Conservation (phyloP, 2,113 vertebrate genomes). For the Microcebus griseorufus region DNA sequence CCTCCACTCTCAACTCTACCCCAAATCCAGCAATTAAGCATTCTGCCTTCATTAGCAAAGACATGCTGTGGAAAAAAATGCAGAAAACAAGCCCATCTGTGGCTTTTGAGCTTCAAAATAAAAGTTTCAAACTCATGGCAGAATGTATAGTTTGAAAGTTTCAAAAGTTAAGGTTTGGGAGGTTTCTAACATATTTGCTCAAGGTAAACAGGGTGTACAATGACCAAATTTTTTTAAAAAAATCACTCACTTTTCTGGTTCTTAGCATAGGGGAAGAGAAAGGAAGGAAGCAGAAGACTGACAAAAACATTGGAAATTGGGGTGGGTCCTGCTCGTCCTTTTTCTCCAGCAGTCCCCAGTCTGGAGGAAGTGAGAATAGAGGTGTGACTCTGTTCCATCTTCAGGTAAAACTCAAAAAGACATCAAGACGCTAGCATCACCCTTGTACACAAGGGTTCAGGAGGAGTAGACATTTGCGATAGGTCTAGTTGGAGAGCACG, state of each 20-base stretch:
- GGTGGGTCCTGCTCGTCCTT: rapidly evolving
- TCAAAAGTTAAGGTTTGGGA: neutral
- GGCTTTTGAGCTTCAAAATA: neutral
- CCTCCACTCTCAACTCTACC: neutral
- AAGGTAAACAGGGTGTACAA: neutral
- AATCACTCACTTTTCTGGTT: neutral
- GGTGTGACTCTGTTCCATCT: no score
- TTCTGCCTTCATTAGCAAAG: neutral
- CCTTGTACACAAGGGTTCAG: neutral
- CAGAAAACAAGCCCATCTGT: neutral
- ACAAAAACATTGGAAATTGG: neutral
- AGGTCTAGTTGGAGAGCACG: neutral
- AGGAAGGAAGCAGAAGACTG: neutral
- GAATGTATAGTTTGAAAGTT: neutral
- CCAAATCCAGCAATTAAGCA: neutral
- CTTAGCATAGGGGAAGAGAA: neutral
- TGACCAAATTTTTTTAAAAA: neutral
- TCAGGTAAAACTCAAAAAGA: neutral
- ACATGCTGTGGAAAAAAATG: neutral
- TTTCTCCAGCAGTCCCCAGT: neutral
- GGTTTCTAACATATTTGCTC: neutral
- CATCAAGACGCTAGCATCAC: no score
- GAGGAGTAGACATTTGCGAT: neutral
- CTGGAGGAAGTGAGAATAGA: neutral
- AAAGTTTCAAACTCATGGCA: neutral